phyloP scores from a whole-genome alignment of 2,113 vertebrate genomes.

The Corythornis cristatus region DNA sequence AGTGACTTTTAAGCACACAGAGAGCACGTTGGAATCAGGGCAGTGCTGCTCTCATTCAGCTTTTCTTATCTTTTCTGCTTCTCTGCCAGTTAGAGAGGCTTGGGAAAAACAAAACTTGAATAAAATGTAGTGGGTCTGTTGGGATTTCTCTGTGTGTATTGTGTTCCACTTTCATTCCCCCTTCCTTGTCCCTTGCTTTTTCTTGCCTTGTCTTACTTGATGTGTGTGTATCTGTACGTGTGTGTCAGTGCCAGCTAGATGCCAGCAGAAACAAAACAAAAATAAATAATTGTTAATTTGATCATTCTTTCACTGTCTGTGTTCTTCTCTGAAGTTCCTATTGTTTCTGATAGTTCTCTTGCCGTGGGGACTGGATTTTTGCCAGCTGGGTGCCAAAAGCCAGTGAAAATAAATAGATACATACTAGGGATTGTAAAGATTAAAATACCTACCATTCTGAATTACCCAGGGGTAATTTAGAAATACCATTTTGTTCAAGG shows the following conservation, averaged over 20 bases:
- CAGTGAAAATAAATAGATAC: constrained; percentile 67
- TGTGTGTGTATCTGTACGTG: neutral
- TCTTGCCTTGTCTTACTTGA: neutral
- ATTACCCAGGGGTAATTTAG: constrained; percentile 33
- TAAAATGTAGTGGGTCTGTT: neutral
- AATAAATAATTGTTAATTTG: constrained; percentile 20
- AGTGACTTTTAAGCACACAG: neutral
- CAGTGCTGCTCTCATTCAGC: neutral
- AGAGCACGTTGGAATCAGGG: neutral
- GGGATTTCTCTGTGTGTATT: neutral
- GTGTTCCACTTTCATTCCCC: constrained; percentile 5
- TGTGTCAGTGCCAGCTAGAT: constrained; percentile 13
- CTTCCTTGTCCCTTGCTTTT: neutral
- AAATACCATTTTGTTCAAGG: constrained; percentile 40
- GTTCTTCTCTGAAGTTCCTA: constrained; percentile 22
- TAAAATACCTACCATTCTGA: constrained; percentile 54
- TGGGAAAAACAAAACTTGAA: constrained; percentile 45
- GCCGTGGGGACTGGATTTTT: constrained; percentile 31
- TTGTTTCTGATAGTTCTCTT: constrained; percentile 49
- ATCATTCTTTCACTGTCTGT: constrained; percentile 29
- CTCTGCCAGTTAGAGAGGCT: neutral
- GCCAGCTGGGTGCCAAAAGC: constrained; percentile 56
- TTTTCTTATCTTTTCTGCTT: neutral
- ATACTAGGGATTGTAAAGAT: constrained; percentile 37
- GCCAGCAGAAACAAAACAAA: constrained; percentile 28